Conservation (phyloP, 1,140 invertebrate genomes). For the Mya arenaria region DNA sequence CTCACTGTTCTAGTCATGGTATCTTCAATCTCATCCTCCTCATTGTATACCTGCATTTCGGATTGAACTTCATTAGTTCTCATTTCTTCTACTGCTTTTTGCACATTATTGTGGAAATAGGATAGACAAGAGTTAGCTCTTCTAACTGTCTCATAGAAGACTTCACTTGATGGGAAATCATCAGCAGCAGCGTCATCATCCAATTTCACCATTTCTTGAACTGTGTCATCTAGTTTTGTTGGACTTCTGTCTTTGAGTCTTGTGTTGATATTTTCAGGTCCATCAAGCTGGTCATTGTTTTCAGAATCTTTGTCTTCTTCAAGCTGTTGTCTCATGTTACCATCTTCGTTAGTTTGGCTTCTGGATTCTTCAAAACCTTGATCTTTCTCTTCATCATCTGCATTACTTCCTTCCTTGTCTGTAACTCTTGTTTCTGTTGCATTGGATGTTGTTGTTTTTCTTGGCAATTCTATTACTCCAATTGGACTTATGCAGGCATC, state of each 20-base stretch:
- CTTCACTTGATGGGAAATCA: constrained; percentile 26
- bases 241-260: too few relatives aligned
- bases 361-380: constrained; percentile 31
- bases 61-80: too few relatives aligned
- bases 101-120: neutral
- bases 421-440: neutral
- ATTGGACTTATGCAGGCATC: constrained; percentile 44
- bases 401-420: neutral
- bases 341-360: constrained; percentile 7
- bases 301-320: neutral
- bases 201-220: too few relatives aligned
- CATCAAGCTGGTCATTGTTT: constrained; percentile 12
- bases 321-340: neutral
- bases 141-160: constrained; percentile 37
- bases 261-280: constrained; percentile 6
- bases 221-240: too few relatives aligned
- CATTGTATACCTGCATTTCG: too few relatives aligned
- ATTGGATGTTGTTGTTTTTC: neutral
- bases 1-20: neutral
- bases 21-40: too few relatives aligned
- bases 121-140: constrained; percentile 8
- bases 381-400: neutral
- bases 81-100: neutral
- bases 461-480: constrained; percentile 13
- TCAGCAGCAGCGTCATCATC: constrained; percentile 1